Conservation (phyloP, 2,888 invertebrate species). For the Ochropleura plecta region DNA sequence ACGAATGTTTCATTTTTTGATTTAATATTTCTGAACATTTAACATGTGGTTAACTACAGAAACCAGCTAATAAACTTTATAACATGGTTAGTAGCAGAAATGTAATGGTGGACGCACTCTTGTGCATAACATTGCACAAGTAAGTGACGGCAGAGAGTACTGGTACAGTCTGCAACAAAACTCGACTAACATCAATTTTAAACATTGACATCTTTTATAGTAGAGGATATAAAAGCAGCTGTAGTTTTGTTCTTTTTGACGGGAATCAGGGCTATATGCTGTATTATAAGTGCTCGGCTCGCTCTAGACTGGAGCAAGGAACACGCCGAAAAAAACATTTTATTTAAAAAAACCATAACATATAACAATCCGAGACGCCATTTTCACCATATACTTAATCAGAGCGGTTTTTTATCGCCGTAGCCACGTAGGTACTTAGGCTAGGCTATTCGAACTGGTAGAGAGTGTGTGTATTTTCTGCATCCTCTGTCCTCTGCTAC, state of each 20-base stretch:
- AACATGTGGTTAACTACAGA: constrained; percentile 25
- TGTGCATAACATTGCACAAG: neutral
- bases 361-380: neutral
- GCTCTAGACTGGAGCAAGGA: neutral
- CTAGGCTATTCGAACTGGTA: neutral
- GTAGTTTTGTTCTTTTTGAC: neutral
- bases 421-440: neutral
- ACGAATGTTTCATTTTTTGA: constrained; percentile 84
- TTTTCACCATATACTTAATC: neutral
- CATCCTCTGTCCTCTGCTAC: neutral
- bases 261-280: neutral
- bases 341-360: no score
- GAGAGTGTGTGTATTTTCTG: no score
- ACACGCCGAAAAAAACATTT: neutral
- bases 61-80: constrained; percentile 7
- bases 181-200: neutral
- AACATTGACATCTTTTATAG: neutral
- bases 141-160: neutral
- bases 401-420: neutral
- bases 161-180: neutral
- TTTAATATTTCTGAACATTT: constrained; percentile 51
- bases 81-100: neutral
- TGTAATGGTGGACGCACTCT: neutral
- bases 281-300: neutral
- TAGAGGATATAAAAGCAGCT: no score